A percentile compares a stretch with the other conserved stretches of the same genome.
These are phyloP conservation scores for Phacellophora camtschatica DNA, from an alignment of 30 jellyfish, hydroid and myxozoan genomes.

Conservation along the genomic window DNA sequence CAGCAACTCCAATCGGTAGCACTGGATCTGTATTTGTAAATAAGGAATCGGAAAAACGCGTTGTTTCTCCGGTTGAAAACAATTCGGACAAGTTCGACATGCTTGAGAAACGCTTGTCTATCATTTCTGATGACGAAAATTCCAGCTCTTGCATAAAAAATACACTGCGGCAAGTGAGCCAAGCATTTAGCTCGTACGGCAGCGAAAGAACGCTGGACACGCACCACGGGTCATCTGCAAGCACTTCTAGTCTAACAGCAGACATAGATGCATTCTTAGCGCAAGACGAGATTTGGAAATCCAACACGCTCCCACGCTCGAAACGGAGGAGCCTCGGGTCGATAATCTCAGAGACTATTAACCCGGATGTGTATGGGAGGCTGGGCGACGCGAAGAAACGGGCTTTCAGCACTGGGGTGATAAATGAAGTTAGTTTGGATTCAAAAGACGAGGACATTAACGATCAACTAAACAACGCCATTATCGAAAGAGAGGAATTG, in stretches of 20 bases:
- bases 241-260: slow-evolving; percentile 41
- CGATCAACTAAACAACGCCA: background rate
- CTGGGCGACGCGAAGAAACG: slow-evolving; percentile 47
- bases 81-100: slow-evolving; percentile 57
- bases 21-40: slow-evolving; percentile 29
- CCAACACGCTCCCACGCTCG: slow-evolving; percentile 33
- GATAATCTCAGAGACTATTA: slow-evolving; percentile 55
- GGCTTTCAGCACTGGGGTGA: slow-evolving; percentile 61
- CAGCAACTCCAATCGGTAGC: slow-evolving; percentile 24
- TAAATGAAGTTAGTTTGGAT: slow-evolving; percentile 48
- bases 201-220: slow-evolving; percentile 40
- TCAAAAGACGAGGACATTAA: slow-evolving; percentile 19
- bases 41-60: slow-evolving; percentile 33
- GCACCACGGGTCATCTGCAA: slow-evolving; percentile 5
- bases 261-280: slow-evolving; percentile 56
- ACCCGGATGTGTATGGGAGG: slow-evolving; percentile 9
- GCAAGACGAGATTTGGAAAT: slow-evolving; percentile 34
- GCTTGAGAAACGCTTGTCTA: slow-evolving; percentile 78
- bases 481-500: background rate
- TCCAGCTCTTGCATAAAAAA: slow-evolving; percentile 70
- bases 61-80: background rate
- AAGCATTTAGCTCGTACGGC: slow-evolving; percentile 80
- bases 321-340: slow-evolving; percentile 64
- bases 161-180: slow-evolving; percentile 89
- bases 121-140: slow-evolving; percentile 80